Evolutionary conservation across 2,113 vertebrate genomes (phyloP).

Genomic region (Euleptes europaea): DNA sequence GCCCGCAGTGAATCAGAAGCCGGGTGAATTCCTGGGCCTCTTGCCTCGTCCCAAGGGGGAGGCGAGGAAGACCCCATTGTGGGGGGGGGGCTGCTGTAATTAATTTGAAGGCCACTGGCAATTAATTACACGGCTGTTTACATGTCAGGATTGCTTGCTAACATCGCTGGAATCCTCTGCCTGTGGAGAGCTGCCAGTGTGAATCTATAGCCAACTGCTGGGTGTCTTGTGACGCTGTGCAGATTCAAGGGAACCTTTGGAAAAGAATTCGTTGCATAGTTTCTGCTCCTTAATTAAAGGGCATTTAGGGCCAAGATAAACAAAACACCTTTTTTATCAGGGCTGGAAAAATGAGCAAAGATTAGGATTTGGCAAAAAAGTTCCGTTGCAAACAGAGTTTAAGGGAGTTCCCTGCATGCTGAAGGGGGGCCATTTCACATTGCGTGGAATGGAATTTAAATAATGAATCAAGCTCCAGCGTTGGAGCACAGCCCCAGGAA

Average conservation of each 20-base stretch:
- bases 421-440: neutral
- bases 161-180: conserved; percentile 34
- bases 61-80: rapidly evolving
- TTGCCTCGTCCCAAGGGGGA: neutral
- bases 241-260: conserved; percentile 32
- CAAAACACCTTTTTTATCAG: neutral
- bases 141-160: conserved; percentile 40
- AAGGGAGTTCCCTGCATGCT: neutral
- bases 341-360: neutral
- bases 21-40: neutral
- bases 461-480: too few relatives aligned
- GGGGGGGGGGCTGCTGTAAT: neutral
- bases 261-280: conserved; percentile 51
- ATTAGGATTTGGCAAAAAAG: neutral
- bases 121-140: conserved; percentile 58
- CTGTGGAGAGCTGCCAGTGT: conserved; percentile 31
- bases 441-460: neutral
- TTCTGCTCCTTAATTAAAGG: conserved; percentile 50
- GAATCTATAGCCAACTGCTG: conserved; percentile 42
- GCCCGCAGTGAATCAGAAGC: neutral
- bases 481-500: too few relatives aligned
- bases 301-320: neutral
- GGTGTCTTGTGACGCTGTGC: conserved; percentile 27
- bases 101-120: neutral
- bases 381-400: neutral